Base-by-base conservation (phyloP, 2,888 invertebrate genomes). In the Norana najaformis region DNA sequence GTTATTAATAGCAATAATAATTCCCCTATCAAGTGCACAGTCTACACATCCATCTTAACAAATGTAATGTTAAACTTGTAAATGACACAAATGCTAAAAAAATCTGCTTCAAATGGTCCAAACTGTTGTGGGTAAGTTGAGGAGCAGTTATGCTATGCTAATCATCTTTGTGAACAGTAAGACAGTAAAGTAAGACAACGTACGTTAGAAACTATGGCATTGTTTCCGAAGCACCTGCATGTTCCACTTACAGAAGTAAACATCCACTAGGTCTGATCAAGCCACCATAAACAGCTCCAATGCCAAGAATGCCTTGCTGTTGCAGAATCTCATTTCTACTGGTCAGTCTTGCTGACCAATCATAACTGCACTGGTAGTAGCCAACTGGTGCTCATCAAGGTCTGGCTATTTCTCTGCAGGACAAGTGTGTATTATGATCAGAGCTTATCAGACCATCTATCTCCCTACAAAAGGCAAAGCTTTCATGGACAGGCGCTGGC, bases 11-110 rank as follows among this genome's bases (percentile, higher is more conserved):
- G 69, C 69, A 69, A 69, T 69, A 69, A n/a, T 69, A 69, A 69
- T 69, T 69, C 69, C 69, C 69, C 69, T 69, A 69, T 30, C 8
- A 69, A 69, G 69, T 69, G 69, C n/a, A 69, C 69, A 69, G 69
- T 69, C 69, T n/a, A 69, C 69, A 69, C 47, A 69, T 69, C 69
- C 69, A n/a, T 69, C n/a, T 69, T n/a, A 69, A 69, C 69, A n/a
- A 69, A 69, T n/a, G 69, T 69, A 69, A 8, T 69, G 69, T n/a
- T 69, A 30, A 69, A 2, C 30, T 69, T 69, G 69, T 69, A 69
- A 69, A 69, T 69, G 6, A n/a, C 69, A 69, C 69, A 69, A 69
- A 69, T 69, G 8, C 2, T 69, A 69, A 69, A 23, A n/a, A n/a
- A 69, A 69, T 69, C 6, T 69, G 8, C 69, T n/a, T 69, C 69